Evolutionary conservation across 2,113 vertebrate genomes (phyloP), one percentile per base, ranked within the genome.

Genomic region (Podocnemis expansa): DNA sequence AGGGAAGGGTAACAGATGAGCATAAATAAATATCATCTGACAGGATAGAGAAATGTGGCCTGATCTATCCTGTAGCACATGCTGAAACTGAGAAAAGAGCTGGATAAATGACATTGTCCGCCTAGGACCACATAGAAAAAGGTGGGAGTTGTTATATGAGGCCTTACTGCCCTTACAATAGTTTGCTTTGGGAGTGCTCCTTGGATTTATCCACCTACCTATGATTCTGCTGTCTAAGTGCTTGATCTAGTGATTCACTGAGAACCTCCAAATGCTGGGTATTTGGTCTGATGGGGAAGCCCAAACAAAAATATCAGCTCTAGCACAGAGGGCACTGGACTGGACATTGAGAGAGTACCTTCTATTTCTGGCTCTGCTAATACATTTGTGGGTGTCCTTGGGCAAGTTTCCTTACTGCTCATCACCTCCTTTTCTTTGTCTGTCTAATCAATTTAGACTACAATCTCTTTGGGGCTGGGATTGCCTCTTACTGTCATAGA

Each of bases 21-120:
- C 54, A 70, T 93, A 97, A 97, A 97, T 96, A 96, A 97, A 96
- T 95, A 93, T 78, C 93, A 92, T 93, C 80, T 95, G 95, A 87
- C 91, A 93, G 56, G 43, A 43, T 87, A 96, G 80, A 56, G 82
- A 96, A 96, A n/a, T 89, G 85, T 95, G 89, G 85, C 94, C 91
- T 96, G 92, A 94, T 95, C 92, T 94, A 16, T 82, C 85, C 82
- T 67, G 51, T 52, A 88, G 73, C 34, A 88, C 87, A 96, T 91
- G 73, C 63, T 24, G 14, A 75, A n/a, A 94, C 87, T 19, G 9
- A 82, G 89, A 95, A 92, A 78, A 58, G 38, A 82, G 58, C 58
- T 85, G 90, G 55, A 95, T 94, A 84, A 93, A 92, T 73, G 73
- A 89, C 80, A 93, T 34, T 91, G 75, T 81, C 31, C 41, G 78